Base-by-base conservation (phyloP, 2,797 vertebrate genomes). In the Arremon aurantiirostris region DNA sequence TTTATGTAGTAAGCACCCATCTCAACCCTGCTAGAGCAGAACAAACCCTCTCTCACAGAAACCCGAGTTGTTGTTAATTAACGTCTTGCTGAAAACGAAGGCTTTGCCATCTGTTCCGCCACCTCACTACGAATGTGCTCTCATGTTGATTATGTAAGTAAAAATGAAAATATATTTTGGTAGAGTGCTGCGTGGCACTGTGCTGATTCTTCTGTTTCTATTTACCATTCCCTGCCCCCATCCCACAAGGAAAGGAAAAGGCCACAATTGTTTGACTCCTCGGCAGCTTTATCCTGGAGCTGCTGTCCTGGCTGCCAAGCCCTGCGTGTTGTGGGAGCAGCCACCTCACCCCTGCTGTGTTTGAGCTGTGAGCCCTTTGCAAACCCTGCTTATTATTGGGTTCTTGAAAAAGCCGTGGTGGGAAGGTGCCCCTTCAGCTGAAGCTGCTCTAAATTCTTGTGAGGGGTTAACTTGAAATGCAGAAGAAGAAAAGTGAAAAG, bases 131-230 rank as follows among this genome's bases (percentile, higher is more conserved):
- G 65, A 96, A 94, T 92, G 94, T 53, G 49, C 82, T 91, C 86
- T 69, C 77, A 44, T 94, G 94, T 76, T 94, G 94, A 89, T 96
- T 96, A 96, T 93, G 83, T 97, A 97, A 97, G 96, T 78, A 72
- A 85, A 94, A 95, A 96, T 35, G 75, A 94, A 96, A 96, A 96
- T 95, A 96, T 94, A 96, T 95, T 97, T 97, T 94, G 85, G 89
- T 96, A 86, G 87, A 91, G 80, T 71, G 78, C 82, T 93, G 86
- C 94, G 70, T 50, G 80, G 95, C 95, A 91, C 94, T 96, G 87
- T 60, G 90, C 66, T 68, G 61, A 57, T 81, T 82, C 80, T 93
- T 77, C 41, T 73, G 80, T 79, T 93, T 91, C 91, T 75, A 49
- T 69, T 83, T 73, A 34, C 84, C 9, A 0, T 56, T 60, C 75